These are phyloP conservation scores for Phlogophora meticulosa DNA, from an alignment of 2,888 invertebrate species.

Conservation along the genomic window DNA sequence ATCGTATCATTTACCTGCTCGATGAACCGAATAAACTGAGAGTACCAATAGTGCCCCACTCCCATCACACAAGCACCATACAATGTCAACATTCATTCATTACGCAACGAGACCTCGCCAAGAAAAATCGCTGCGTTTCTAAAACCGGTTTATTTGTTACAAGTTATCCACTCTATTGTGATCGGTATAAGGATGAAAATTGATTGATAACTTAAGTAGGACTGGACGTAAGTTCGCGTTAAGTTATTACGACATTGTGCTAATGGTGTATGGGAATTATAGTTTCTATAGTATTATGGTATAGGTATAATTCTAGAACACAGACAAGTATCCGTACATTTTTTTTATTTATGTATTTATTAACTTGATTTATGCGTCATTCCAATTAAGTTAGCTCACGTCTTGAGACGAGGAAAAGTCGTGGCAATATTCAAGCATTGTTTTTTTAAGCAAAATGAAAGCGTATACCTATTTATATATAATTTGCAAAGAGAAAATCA, in stretches of 20 bases:
- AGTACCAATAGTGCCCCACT: slow-evolving; percentile 67
- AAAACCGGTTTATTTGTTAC: slow-evolving; percentile 67
- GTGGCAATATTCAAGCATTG: slow-evolving; percentile 15
- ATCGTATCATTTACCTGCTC: slow-evolving; percentile 17
- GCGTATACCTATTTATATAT: neutral
- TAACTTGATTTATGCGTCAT: slow-evolving; percentile 39
- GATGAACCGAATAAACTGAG: slow-evolving; percentile 58
- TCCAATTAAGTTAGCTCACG: slow-evolving; percentile 28
- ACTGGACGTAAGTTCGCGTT: slow-evolving; percentile 70
- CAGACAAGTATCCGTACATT: neutral
- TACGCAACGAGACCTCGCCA: slow-evolving; percentile 87
- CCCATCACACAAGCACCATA: slow-evolving; percentile 69
- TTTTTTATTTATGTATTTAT: slow-evolving; percentile 2
- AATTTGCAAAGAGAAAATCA: neutral
- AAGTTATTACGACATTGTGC: slow-evolving; percentile 75
- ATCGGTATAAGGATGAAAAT: slow-evolving; percentile 65
- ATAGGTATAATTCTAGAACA: slow-evolving; percentile 18
- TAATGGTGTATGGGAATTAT: slow-evolving; percentile 67
- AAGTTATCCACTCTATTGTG: slow-evolving; percentile 65
- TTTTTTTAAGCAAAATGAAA: slow-evolving; percentile 42
- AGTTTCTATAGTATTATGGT: slow-evolving; percentile 49
- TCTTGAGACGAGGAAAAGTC: slow-evolving; percentile 30
- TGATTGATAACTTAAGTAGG: slow-evolving; percentile 69
- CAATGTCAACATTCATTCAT: slow-evolving; percentile 88
- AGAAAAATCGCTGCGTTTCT: slow-evolving; percentile 83